Evolutionary conservation across 2,113 vertebrate genomes (phyloP).

Genomic region (Ictidomys tridecemlineatus): DNA sequence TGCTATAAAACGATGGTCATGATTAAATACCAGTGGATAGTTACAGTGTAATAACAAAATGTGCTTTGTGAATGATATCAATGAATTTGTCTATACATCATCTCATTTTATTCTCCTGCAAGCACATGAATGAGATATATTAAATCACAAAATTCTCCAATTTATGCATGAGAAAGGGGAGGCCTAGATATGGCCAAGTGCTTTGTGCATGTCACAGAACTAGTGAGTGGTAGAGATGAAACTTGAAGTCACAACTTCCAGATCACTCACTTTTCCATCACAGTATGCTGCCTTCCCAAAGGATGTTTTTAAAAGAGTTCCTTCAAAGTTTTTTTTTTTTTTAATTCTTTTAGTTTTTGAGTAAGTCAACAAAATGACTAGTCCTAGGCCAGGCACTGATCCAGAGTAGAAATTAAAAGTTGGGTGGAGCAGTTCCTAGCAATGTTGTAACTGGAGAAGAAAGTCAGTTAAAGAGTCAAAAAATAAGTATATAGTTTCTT

Average conservation of each 20-base stretch:
- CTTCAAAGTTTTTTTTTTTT: neutral
- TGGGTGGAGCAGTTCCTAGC: neutral
- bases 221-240: neutral
- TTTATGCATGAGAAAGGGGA: neutral
- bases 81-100: neutral
- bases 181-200: too few species aligned
- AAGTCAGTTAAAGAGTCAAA: neutral
- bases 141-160: neutral
- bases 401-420: too few species aligned
- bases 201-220: fast-evolving
- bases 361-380: neutral
- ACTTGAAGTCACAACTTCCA: neutral
- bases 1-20: neutral
- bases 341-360: neutral
- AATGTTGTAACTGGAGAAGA: neutral
- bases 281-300: neutral
- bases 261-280: neutral
- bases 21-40: neutral
- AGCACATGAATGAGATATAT: neutral
- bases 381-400: too few species aligned
- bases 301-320: neutral
- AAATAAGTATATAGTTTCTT: neutral
- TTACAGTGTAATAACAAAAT: neutral
- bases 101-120: neutral
- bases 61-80: neutral